Base-by-base conservation (phyloP, 2,797 vertebrate genomes). In the Bryconaethiops microstoma region DNA sequence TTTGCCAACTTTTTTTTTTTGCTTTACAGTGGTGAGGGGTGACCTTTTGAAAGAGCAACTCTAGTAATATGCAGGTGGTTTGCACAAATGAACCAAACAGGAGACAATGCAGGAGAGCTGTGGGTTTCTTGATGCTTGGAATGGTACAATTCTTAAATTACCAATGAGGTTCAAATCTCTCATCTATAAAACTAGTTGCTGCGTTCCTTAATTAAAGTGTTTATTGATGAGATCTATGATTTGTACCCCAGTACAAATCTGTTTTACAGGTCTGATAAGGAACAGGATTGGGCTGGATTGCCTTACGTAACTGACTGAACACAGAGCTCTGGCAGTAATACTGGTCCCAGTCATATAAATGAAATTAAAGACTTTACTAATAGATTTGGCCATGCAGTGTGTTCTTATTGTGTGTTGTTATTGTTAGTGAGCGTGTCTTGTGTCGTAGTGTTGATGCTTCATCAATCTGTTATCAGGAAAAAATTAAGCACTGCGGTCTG, bases 31-130 rank as follows among this genome's bases (percentile, higher is more conserved):
- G 92, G 92, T 92, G 88, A 95, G 93, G 92, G 90, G 91, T 96
- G 95, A 96, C 96, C 96, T 97, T 97, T 97, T 93, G 91, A 94
- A 95, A 94, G 91, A 91, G 93, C 74, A 72, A 73, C 60, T 80
- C 71, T 60, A 80, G 69, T 80, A 84, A 86, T 78, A 80, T 78
- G 71, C 78, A 84, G 82, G 74, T 80, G 82, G 59, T 77, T 77
- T 52, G 48, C 57, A 77, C 79, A 77, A 86, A 80, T 72, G 48
- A 69, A 76, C 59, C 67, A 50, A 75, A 77, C 70, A 74, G 5
- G 23, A 77, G 50, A 77, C 60, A 74, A 48, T 35, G 25, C 16
- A 50, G 29, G 42, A 77, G 13, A 73, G 77, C 9, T 17, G 57
- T 17, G 74, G 62, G 9, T 75, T 81, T 77, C 48, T 76, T 68